A percentile compares a stretch with the other conserved stretches of the same genome.
Evolutionary conservation across 92 coral and sea anemone genomes (phyloP).

Genomic region (Bergia sp.): DNA sequence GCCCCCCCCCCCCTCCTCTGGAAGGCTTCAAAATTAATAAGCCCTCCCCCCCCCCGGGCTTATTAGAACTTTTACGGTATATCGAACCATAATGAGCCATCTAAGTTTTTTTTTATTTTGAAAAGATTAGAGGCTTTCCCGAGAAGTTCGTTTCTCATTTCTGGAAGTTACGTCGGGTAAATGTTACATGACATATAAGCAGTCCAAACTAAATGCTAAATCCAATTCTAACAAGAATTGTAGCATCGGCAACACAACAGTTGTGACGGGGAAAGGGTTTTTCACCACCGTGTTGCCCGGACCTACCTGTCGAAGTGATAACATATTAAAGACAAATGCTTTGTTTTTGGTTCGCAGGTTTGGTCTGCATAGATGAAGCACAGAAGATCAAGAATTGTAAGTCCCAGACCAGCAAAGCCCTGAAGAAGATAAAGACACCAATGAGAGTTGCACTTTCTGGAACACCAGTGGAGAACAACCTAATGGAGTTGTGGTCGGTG

Average conservation of each 20-base stretch:
- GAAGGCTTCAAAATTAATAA: no score
- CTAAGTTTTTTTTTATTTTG: no score
- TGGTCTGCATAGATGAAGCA: slow-evolving; percentile 53
- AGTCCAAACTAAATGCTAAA: not conserved
- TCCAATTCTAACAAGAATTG: not conserved
- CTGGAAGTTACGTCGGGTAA: no score
- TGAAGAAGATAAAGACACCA: slow-evolving; percentile 54
- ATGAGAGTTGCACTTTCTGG: slow-evolving; percentile 53
- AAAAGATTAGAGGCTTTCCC: no score
- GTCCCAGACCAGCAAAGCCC: slow-evolving; percentile 53
- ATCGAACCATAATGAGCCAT: no score
- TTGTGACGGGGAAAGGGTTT: not conserved
- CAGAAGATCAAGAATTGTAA: slow-evolving; percentile 53
- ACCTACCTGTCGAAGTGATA: no score
- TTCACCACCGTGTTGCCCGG: no score
- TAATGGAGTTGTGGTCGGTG: slow-evolving; percentile 55
- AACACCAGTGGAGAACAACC: slow-evolving; percentile 57
- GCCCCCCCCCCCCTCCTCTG: no score
- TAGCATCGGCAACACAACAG: not conserved
- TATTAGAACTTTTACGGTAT: no score
- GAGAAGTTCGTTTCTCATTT: no score
- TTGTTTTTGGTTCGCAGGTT: slow-evolving; percentile 18
- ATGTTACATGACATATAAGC: no score
- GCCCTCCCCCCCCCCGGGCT: no score
- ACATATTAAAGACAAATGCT: not conserved